Percentiles rank a stretch among this genome's conserved stretches.
Conservation (phyloP, 2,888 invertebrate species). For the Pomacea canaliculata region DNA sequence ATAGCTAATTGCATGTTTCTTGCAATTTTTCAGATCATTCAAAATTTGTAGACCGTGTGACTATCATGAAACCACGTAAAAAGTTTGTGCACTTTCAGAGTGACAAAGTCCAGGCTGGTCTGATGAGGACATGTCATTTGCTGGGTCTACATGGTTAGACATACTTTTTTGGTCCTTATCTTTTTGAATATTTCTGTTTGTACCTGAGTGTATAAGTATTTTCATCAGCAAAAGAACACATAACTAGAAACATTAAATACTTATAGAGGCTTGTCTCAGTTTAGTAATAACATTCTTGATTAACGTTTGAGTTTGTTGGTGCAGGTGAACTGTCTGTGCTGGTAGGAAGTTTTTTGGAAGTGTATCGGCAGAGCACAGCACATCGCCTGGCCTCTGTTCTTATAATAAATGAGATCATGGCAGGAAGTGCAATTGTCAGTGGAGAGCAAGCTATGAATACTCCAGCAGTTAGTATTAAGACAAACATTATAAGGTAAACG, state of each 20-base stretch:
- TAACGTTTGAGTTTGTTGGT: neutral
- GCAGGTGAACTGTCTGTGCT: slow-evolving; percentile 57
- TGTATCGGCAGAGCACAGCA: slow-evolving; percentile 51
- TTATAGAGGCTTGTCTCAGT: too few relatives aligned
- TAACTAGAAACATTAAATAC: too few relatives aligned
- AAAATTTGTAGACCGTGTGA: slow-evolving; percentile 11
- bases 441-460: neutral
- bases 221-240: neutral
- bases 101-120: slow-evolving; percentile 46
- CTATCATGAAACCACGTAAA: slow-evolving; percentile 48
- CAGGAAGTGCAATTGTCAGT: slow-evolving; percentile 41
- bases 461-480: too few relatives aligned
- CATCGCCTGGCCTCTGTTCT: slow-evolving; percentile 58
- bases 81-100: slow-evolving; percentile 62
- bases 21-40: slow-evolving; percentile 8
- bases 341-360: slow-evolving; percentile 61
- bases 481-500: too few relatives aligned
- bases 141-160: slow-evolving; percentile 57
- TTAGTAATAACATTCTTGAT: too few relatives aligned
- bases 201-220: too few relatives aligned
- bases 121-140: slow-evolving; percentile 47
- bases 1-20: too few relatives aligned
- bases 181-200: neutral
- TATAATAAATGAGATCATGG: slow-evolving; percentile 60
- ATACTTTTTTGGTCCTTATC: neutral